These are phyloP conservation scores for Fratercula arctica DNA, from an alignment of 2,797 vertebrate species.

Conservation along the genomic window DNA sequence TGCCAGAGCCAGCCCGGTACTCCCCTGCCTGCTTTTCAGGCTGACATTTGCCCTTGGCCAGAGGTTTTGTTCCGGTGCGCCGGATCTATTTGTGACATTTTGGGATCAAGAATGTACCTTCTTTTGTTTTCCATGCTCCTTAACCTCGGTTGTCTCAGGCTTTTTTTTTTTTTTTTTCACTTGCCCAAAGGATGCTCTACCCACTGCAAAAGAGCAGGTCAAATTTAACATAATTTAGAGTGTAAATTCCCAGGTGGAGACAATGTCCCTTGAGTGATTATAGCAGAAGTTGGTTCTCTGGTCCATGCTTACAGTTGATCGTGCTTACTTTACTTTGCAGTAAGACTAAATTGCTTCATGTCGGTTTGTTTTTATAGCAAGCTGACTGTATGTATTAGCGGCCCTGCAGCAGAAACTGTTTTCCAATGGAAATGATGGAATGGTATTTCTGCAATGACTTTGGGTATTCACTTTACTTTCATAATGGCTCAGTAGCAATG, in stretches of 20 bases:
- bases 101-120: neutral
- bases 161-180: conserved; percentile 6
- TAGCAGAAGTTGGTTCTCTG: neutral
- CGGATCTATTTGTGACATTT: neutral
- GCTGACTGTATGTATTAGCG: neutral
- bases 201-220: neutral
- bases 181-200: neutral
- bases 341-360: neutral
- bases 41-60: neutral
- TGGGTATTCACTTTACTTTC: neutral
- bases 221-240: neutral
- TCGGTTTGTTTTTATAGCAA: neutral
- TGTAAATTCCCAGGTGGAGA: neutral
- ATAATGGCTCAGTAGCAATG: neutral
- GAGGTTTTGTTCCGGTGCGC: neutral
- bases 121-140: neutral
- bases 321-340: neutral
- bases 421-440: neutral
- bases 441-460: neutral
- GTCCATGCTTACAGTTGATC: neutral
- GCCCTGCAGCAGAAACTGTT: neutral
- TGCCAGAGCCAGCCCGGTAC: neutral
- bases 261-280: neutral
- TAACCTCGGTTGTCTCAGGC: neutral
- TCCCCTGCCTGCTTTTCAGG: neutral